Evolutionary conservation across 2,113 vertebrate genomes (phyloP), one percentile per base, ranked within the genome.

Genomic region (Emydocephalus ijimae): DNA sequence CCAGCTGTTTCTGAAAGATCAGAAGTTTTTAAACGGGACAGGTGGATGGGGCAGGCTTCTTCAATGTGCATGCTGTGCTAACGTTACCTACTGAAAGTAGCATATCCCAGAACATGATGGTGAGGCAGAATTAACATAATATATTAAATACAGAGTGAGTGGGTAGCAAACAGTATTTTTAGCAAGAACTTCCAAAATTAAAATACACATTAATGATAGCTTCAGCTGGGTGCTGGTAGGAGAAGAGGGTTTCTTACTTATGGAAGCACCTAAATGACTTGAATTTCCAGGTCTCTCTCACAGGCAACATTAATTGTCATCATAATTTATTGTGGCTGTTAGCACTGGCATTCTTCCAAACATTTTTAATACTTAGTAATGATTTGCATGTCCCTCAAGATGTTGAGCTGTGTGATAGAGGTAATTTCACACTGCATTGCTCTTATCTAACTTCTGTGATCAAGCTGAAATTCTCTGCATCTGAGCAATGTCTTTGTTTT

Each of bases 61-160:
- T 81, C 91, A 93, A 91, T 93, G 92, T 92, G 95, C 95, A 96
- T 96, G 95, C 95, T 93, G 50, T 92, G 95, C 93, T 94, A 94
- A 96, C 85, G 74, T 90, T 94, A 95, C 96, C 18, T 85, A 93
- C 12, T 90, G 93, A 93, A 59, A 55, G 90, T 93, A 95, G 93
- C 85, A 23, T 81, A 81, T 90, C 26, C 94, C 87, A 89, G 85
- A 90, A 34, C 24, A 89, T 61, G 52, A 52, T 52, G 88, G 0
- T 89, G 92, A 93, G 94, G 93, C 89, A 94, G 94, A 93, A 4
- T 69, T 48, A 81, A 88, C 89, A 1, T 92, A 61, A 0, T 91
- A 91, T 89, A 69, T 45, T 23, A 86, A 43, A 45, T 29, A 87
- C 54, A 23, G 56, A 74, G 14, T 20, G 56, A 23, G 45, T 7